Evolutionary conservation across 1,140 invertebrate genomes (phyloP), one percentile per base, ranked within the genome.

Genomic region (Grapholita molesta): DNA sequence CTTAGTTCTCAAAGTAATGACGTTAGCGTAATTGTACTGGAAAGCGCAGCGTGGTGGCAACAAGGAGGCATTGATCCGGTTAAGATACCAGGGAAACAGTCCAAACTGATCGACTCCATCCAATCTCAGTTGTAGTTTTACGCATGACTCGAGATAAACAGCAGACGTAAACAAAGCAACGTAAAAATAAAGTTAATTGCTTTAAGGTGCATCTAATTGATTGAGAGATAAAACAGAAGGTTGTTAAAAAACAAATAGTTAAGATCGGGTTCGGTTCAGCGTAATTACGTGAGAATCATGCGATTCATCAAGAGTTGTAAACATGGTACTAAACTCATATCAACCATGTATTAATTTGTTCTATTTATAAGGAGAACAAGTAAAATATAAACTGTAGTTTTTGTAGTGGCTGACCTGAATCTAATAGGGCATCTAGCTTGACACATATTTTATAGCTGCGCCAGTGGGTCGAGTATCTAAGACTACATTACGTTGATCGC

Each of bases 141-240:
- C 42, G 42, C 55, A 61, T 15, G 18, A 28, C 24, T n/a, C 12
- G 15, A 61, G 55, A 61, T 3, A 61, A 15, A 32, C 25, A 15
- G 24, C 55, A 61, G 55, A 25, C 55, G n/a, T 28, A 61, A 61
- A 61, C 55, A 61, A 61, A n/a, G n/a, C 9, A 0, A 28, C 21
- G 24, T 61, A 61, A 61, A 61, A 61, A 61, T 61, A 55, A 55
- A 55, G 25, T 30, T 61, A 61, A 61, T n/a, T 61, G 23, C 55
- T 30, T 61, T 32, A 28, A 61, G 25, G 9, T 61, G 55, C 55
- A 61, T 61, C n/a, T 48, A 48, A 48, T 48, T 48, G 42, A 48
- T 48, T 21, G 55, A 32, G 55, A 61, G 15, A 61, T 61, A 30
- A 61, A 15, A 11, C 55, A 61, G 53, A 55, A 55, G 23, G 24